Evolutionary conservation across 2,888 invertebrate species (phyloP).

Genomic region (Fragum fragum): DNA sequence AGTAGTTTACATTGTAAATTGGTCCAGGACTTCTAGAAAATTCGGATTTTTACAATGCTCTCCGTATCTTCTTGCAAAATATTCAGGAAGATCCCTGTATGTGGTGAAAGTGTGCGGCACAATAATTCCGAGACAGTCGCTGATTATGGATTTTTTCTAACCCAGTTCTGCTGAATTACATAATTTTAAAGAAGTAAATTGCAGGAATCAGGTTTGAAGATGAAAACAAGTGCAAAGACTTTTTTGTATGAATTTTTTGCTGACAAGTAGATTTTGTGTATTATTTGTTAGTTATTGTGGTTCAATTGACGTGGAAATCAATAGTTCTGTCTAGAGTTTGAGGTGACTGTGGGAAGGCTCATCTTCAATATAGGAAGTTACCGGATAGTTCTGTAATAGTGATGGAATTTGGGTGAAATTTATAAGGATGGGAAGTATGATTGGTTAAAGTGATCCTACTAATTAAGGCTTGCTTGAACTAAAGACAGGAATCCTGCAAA

Average conservation of each 20-base stretch:
- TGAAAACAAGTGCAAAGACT: background rate
- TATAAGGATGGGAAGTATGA: no score
- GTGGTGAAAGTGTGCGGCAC: background rate
- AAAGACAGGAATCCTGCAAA: no score
- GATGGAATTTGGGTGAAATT: background rate
- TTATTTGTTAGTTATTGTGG: conserved; percentile 28
- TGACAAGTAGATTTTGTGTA: conserved; percentile 45
- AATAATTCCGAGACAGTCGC: conserved; percentile 13
- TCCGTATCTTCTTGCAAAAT: conserved; percentile 15
- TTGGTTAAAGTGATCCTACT: no score
- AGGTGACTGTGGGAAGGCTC: conserved; percentile 21
- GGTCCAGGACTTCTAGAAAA: conserved; percentile 3
- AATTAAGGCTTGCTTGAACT: no score
- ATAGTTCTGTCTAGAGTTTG: conserved; percentile 46
- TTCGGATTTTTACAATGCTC: conserved; percentile 7
- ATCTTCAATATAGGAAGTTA: conserved; percentile 18
- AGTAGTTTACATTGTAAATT: conserved; percentile 22
- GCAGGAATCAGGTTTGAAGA: background rate
- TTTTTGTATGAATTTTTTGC: conserved; percentile 28
- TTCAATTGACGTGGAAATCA: conserved; percentile 51
- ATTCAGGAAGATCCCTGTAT: conserved; percentile 20
- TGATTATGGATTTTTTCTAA: conserved; percentile 26
- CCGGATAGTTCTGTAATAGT: background rate
- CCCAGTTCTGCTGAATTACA: conserved; percentile 2
- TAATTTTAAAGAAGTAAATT: conserved; percentile 4